Base-by-base conservation (phyloP, 2,797 vertebrate genomes). In the Tamandua tetradactyla region DNA sequence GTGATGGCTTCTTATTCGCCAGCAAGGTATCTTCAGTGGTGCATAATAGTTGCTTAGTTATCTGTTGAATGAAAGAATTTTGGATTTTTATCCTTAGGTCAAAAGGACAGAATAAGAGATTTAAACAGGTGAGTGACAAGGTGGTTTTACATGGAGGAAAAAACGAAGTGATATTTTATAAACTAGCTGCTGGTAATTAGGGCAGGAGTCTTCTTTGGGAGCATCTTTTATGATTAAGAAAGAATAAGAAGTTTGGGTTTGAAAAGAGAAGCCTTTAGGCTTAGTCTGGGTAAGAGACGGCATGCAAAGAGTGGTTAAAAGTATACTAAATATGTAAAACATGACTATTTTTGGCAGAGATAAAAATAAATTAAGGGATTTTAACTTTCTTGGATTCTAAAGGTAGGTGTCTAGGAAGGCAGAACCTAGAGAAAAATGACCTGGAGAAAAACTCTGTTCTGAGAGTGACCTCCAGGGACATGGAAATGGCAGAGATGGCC, bases 11-110 rank as follows among this genome's bases (percentile, higher is more conserved):
- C 15, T 82, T 18, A 47, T n/a, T 66, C 7, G 14, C 5, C 13
- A 72, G 68, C 30, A 52, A 35, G 22, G 25, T 32, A 55, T 78
- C 47, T 64, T 89, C 22, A 12, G 52, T 18, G 66, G 22, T n/a
- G 52, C 4, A 14, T 55, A 49, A 35, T 37, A 79, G 4, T 78
- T 64, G 6, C 20, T 59, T 91, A 93, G 49, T 37, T 66, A 40
- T 49, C 66, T 87, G 64, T 30, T 86, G 79, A 86, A 82, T 82
- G 55, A 91, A 49, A 66, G 79, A 94, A 91, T n/a, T 23, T 76
- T 94, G 49, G 27, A 52, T 86, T 47, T 47, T 44, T 64, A 76
- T 71, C 87, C 79, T n/a, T 72, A 81, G 62, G n/a, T 61, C 14
- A 44, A 52, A 59, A 84, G 27, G 57, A 61, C 59, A 80, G n/a